Evolutionary conservation across 2,888 invertebrate species (phyloP), one percentile per base, ranked within the genome.

Genomic region (Ornithoptera priamus): DNA sequence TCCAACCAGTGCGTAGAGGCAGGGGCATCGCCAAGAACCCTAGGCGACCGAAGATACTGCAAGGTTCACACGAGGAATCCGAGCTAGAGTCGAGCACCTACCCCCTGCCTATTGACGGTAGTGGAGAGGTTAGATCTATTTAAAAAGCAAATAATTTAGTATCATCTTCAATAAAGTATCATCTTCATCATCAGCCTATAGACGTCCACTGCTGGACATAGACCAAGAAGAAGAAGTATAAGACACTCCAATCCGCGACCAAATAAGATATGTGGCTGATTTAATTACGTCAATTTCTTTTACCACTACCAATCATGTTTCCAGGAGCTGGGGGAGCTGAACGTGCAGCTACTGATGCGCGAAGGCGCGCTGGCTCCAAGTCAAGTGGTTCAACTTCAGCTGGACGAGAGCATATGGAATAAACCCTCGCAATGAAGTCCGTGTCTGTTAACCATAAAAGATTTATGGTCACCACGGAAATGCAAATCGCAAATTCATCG

Each of bases 311-410:
- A 50, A 50, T 50, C 10, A 2, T 12, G 59, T 61, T 79, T 74
- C 22, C 79, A 88, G 86, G 81, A 80, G 4, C 70, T 83, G 0
- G 75, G 84, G 0, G 84, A 83, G 3, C 20, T 86, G 2, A 86
- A 87, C 64, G 76, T 88, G 0, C 87, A 89, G 68, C 70, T 85
- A 4, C 46, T 89, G 0, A 71, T 89, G 0, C 78, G 81, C 2
- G 84, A 86, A 10, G 82, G 81, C 0, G 80, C 77, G 0, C 56
- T 84, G 50, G 50, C 22, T 20, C 78, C 78, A 0, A 82, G 80
- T 65, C 81, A 82, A 60, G 82, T 84, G 83, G 81, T 83, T 0
- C 80, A 82, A 24, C 66, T 86, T 0, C 81, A 85, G 18, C 64
- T 84, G 0, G 78, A 82, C 6, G 80, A 84, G 17, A 72, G 77